phyloP scores from a whole-genome alignment of 2,888 invertebrate genomes.

The Tortrix viridana region DNA sequence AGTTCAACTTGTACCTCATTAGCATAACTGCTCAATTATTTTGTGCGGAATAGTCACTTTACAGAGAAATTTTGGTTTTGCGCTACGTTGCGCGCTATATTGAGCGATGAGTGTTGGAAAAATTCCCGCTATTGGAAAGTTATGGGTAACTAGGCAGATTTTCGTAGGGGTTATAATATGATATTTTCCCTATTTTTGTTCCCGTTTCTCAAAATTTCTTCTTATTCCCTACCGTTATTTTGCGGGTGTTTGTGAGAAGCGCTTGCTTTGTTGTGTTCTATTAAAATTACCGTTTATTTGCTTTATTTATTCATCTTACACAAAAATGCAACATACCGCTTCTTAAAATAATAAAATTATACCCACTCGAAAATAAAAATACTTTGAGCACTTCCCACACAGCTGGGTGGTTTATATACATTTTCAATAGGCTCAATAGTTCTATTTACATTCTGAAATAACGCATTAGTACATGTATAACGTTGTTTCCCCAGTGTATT shows the following conservation, averaged over 20 bases:
- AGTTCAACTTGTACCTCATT: constrained; percentile 77
- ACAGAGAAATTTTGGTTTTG: constrained; percentile 73
- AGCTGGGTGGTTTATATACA: neutral
- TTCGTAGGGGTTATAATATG: neutral
- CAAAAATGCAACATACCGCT: no score
- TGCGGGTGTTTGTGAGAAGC: no score
- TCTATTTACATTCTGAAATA: neutral
- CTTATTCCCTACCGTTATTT: no score
- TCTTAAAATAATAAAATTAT: no score
- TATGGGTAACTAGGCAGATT: constrained; percentile 6
- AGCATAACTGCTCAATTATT: constrained; percentile 82
- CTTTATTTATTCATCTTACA: no score
- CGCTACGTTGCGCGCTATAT: constrained; percentile 58
- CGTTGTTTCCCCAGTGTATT: no score
- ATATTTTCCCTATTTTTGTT: neutral
- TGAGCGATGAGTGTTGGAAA: constrained; percentile 52
- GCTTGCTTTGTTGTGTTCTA: no score
- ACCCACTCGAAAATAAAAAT: no score
- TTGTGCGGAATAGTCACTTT: constrained; percentile 76
- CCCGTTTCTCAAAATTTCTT: no score
- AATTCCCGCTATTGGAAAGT: constrained; percentile 42
- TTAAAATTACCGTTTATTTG: no score
- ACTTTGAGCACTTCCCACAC: neutral
- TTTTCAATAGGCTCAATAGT: neutral
- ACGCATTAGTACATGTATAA: no score